A percentile compares a stretch with the other conserved stretches of the same genome.
These are phyloP conservation scores for Chaetodon trifascialis DNA, from an alignment of 2,113 vertebrate species.

Conservation along the genomic window DNA sequence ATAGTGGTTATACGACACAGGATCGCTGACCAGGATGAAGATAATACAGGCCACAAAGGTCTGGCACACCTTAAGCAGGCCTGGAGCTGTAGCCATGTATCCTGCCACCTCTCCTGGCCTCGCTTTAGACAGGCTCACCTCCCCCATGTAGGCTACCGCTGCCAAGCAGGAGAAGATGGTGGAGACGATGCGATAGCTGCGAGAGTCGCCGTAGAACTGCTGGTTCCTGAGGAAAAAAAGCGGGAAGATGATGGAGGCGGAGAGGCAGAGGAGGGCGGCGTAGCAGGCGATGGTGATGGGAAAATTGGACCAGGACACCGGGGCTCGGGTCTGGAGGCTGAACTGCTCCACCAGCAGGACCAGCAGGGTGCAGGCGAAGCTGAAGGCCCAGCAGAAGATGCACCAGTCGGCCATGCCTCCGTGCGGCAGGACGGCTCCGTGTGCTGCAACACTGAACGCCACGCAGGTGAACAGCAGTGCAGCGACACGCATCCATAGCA, in stretches of 20 bases:
- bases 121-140: slow-evolving; percentile 87
- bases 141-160: slow-evolving; percentile 82
- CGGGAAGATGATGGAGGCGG: slow-evolving; percentile 88
- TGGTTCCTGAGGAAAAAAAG: slow-evolving; percentile 73
- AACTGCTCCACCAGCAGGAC: slow-evolving; percentile 86
- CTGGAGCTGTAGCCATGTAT: slow-evolving; percentile 90
- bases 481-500: slow-evolving; percentile 84
- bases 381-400: slow-evolving; percentile 91
- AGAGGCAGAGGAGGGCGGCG: slow-evolving; percentile 86
- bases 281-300: slow-evolving; percentile 88
- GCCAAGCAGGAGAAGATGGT: slow-evolving; percentile 89
- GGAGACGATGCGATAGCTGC: slow-evolving; percentile 82
- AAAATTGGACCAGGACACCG: slow-evolving; percentile 89
- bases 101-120: slow-evolving; percentile 87
- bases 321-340: slow-evolving; percentile 81
- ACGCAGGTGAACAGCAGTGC: slow-evolving; percentile 87
- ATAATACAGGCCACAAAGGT: slow-evolving; percentile 89
- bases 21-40: slow-evolving; percentile 85
- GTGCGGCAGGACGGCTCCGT: neutral
- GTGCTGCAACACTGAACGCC: slow-evolving; percentile 80
- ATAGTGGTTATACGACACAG: slow-evolving; percentile 47
- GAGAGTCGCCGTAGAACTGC: fast-evolving
- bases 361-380: slow-evolving; percentile 86
- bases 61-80: slow-evolving; percentile 90
- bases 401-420: slow-evolving; percentile 81